A percentile compares a stretch with the other conserved stretches of the same genome.
These are phyloP conservation scores for Pollicipes pollicipes DNA, from an alignment of 1,140 invertebrate species.

Conservation along the genomic window DNA sequence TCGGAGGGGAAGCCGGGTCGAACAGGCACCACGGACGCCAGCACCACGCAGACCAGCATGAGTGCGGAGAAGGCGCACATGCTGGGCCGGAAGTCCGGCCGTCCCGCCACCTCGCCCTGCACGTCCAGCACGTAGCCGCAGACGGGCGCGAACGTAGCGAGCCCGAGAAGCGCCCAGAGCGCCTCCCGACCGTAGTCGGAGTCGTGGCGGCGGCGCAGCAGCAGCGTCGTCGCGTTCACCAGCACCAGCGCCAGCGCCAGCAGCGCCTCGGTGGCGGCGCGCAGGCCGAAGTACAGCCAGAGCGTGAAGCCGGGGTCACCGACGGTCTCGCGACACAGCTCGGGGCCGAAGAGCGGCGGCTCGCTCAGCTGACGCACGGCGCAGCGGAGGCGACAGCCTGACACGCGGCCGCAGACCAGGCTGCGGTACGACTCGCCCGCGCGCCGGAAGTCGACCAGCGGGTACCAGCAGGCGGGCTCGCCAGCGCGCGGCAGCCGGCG, in stretches of 20 bases:
- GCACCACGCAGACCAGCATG: slow-evolving; percentile 41
- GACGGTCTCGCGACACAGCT: not conserved
- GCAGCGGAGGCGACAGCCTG: slow-evolving; percentile 42
- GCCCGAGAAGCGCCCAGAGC: slow-evolving; percentile 50
- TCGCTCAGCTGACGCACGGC: slow-evolving; percentile 39
- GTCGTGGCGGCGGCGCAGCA: slow-evolving; percentile 55
- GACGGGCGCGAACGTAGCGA: slow-evolving; percentile 48
- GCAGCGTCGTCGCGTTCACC: slow-evolving; percentile 51
- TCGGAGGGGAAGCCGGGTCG: slow-evolving; percentile 11
- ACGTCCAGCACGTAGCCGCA: slow-evolving; percentile 35
- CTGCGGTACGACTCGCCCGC: slow-evolving; percentile 9
- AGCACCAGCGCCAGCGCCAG: slow-evolving; percentile 47
- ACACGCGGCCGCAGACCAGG: slow-evolving; percentile 34
- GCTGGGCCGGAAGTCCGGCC: slow-evolving; percentile 31
- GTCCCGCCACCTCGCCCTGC: slow-evolving; percentile 19
- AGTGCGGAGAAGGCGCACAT: slow-evolving; percentile 37
- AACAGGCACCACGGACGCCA: slow-evolving; percentile 28
- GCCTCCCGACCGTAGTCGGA: slow-evolving; percentile 63
- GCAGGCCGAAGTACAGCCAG: slow-evolving; percentile 44
- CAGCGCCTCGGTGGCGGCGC: slow-evolving; percentile 55
- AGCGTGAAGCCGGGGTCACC: slow-evolving; percentile 45
- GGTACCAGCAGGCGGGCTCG: slow-evolving; percentile 23
- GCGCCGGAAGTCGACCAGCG: slow-evolving; percentile 13
- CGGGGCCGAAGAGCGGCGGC: not conserved
- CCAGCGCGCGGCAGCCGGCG: slow-evolving; percentile 27